Evolutionary conservation across 2,113 vertebrate genomes (phyloP), one percentile per base, ranked within the genome.

Genomic region (Planiliza haematocheilus): DNA sequence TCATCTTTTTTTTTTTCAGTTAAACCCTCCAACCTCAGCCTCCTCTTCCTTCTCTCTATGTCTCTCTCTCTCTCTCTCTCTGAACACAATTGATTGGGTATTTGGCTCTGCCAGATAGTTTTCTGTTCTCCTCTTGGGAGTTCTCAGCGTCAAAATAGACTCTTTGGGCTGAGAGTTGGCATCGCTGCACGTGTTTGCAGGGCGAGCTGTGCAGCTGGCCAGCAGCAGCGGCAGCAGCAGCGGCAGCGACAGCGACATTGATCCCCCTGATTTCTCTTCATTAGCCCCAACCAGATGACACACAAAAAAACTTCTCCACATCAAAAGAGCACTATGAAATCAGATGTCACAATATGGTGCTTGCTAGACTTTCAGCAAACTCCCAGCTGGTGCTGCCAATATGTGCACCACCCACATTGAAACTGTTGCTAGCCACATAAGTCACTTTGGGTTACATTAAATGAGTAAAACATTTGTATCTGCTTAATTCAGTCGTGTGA

Each of bases 261-360:
- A 88, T 87, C 79, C 62, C 67, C 51, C 49, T 39, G 17, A 73
- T 52, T 68, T 66, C 59, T 59, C 51, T 75, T 66, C 55, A 81
- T 78, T 61, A 76, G 60, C 67, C 8, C 42, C 39, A 5, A 39
- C n/a, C 80, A 77, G 46, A 85, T 83, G 74, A 82, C 65, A 79
- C 6, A 30, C 24, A 30, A 81, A 46, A 77, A 65, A 83, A 53
- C 63, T 7, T 61, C 50, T 79, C 57, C 50, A 72, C 76, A 69
- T 82, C 76, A 82, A 72, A 79, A 72, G 74, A 55, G 14, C 50
- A 9, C 16, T 12, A 39, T 64, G 81, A 83, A 89, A 85, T 69
- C 46, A 76, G 67, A 80, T 0, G 9, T 64, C 4, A 8, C 63
- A 66, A 13, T 70, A 72, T 49, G 72, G 20, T 43, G 34, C 72